phyloP scores from a whole-genome alignment of 2,113 vertebrate genomes.

The Tympanuchus pallidicinctus region DNA sequence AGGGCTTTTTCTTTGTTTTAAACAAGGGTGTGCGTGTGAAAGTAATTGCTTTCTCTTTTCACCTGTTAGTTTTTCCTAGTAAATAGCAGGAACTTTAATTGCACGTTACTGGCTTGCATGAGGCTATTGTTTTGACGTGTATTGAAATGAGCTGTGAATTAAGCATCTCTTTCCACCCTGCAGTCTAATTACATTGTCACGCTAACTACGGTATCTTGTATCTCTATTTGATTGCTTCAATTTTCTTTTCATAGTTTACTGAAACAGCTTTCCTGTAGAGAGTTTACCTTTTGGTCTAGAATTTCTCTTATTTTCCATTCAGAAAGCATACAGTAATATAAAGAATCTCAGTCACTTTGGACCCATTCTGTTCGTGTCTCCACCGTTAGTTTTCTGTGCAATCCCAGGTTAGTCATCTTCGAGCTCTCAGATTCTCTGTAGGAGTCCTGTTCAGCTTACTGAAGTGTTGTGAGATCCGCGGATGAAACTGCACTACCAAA shows the following conservation, averaged over 20 bases:
- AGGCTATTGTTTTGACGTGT: conserved; percentile 75
- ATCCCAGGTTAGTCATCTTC: conserved; percentile 33
- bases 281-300: conserved; percentile 19
- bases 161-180: conserved; percentile 21
- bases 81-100: conserved; percentile 71
- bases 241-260: conserved; percentile 45
- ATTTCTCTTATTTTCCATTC: neutral
- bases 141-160: conserved; percentile 70
- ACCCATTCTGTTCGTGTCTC: neutral
- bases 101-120: conserved; percentile 67
- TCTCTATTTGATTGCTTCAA: conserved; percentile 52
- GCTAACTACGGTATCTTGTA: conserved; percentile 26
- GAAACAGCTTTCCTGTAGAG: conserved; percentile 26
- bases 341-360: neutral
- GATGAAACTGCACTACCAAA: conserved; percentile 38
- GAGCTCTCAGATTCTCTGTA: conserved; percentile 40
- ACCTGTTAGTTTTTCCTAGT: conserved; percentile 8
- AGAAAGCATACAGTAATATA: neutral
- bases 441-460: conserved; percentile 27
- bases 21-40: neutral
- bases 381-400: neutral
- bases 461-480: conserved; percentile 27
- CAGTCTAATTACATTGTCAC: conserved; percentile 59
- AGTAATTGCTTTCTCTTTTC: neutral
- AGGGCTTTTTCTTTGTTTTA: neutral